These are phyloP conservation scores for Cololabis saira DNA, from an alignment of 2,113 vertebrate species.

Conservation along the genomic window DNA sequence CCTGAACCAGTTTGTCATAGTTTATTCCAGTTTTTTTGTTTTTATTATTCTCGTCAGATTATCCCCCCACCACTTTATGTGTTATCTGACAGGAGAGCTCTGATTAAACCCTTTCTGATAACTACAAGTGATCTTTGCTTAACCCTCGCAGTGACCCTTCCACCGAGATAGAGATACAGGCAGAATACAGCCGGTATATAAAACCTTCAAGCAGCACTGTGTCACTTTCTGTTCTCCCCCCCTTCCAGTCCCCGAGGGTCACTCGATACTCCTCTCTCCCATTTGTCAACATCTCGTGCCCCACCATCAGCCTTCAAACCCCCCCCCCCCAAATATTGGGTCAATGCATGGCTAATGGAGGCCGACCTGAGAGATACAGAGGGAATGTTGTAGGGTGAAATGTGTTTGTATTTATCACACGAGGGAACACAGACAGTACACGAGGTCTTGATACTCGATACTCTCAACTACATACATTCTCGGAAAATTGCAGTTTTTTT, in stretches of 20 bases:
- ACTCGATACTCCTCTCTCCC: constrained; percentile 68
- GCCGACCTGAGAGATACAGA: constrained; percentile 28
- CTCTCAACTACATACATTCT: too few species aligned
- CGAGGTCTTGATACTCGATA: not conserved
- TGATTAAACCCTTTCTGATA: constrained; percentile 27
- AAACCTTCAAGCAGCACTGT: constrained; percentile 57
- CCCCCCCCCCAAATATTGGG: constrained; percentile 57
- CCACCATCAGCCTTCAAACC: constrained; percentile 36
- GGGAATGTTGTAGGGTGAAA: constrained; percentile 16
- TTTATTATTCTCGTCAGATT: not conserved
- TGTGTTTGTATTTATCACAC: constrained; percentile 26
- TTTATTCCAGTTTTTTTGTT: too few species aligned
- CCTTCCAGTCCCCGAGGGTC: constrained; percentile 56
- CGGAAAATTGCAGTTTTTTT: too few species aligned
- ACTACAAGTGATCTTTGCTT: constrained; percentile 35
- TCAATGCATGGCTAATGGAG: constrained; percentile 68
- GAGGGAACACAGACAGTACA: not conserved
- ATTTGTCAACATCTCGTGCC: constrained; percentile 70
- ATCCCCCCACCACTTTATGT: not conserved
- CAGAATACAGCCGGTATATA: constrained; percentile 11
- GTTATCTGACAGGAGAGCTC: constrained; percentile 6
- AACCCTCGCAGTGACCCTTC: constrained; percentile 37
- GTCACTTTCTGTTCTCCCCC: constrained; percentile 53
- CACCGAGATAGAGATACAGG: constrained; percentile 7
- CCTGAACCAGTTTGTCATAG: constrained; percentile 6